Percentiles rank a stretch among this genome's conserved stretches.
Conservation (phyloP, 2,888 invertebrate species). For the Eilema sororculum region DNA sequence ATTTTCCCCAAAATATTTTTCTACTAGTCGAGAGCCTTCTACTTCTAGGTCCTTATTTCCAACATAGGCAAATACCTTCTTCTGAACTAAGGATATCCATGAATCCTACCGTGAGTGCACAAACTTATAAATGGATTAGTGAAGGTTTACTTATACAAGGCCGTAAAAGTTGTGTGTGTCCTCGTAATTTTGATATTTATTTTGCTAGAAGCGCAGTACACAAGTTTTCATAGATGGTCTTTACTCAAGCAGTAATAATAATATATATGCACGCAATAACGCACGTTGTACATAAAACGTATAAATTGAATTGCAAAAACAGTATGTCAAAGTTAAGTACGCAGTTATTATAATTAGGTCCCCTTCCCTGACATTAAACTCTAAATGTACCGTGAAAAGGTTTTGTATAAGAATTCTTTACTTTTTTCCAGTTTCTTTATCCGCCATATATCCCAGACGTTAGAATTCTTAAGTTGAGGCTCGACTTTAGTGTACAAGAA, state of each 20-base stretch:
- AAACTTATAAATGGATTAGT: background rate
- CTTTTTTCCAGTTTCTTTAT: constrained; percentile 3
- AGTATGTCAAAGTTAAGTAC: background rate
- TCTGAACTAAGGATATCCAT: background rate
- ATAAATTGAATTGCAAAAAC: background rate
- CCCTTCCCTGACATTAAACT: background rate
- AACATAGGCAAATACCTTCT: background rate
- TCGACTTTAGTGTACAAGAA: constrained; percentile 7
- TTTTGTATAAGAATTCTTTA: background rate
- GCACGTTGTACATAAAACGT: background rate
- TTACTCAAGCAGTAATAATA: background rate
- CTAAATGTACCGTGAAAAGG: constrained; percentile 2
- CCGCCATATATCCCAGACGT: constrained; percentile 2
- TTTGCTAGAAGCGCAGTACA: background rate
- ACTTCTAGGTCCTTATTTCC: background rate
- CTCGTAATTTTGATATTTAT: background rate
- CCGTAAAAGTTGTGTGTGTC: background rate
- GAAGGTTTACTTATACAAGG: background rate
- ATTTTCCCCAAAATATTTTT: background rate
- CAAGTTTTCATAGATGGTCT: no score
- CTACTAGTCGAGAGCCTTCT: background rate
- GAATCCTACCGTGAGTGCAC: background rate
- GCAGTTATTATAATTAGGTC: constrained; percentile 11
- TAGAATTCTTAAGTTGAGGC: constrained; percentile 15
- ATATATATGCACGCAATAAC: background rate